Conservation (phyloP, 2,797 vertebrate genomes). For the Sylvilagus floridanus region DNA sequence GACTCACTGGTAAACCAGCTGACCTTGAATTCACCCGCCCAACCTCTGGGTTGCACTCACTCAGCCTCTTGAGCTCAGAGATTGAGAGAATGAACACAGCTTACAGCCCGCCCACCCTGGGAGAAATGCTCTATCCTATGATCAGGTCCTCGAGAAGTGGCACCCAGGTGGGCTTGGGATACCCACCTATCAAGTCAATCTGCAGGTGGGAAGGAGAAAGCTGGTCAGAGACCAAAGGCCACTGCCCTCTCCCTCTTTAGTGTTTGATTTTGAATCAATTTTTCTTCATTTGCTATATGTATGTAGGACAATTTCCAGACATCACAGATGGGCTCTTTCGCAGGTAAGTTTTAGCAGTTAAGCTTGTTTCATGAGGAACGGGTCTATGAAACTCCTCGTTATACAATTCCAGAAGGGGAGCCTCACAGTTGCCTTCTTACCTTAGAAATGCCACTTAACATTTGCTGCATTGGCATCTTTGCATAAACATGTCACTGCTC, state of each 20-base stretch:
- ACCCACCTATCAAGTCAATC: background rate
- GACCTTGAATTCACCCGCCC: background rate
- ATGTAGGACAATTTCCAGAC: background rate
- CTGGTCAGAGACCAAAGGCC: background rate
- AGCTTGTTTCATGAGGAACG: background rate
- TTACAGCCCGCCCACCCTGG: too few species aligned
- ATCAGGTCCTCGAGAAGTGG: background rate
- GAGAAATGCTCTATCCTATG: background rate
- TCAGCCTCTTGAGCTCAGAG: background rate
- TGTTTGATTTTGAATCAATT: background rate
- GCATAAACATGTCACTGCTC: background rate
- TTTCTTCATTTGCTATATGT: background rate
- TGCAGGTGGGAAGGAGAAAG: background rate
- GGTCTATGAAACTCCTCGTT: background rate
- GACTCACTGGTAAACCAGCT: background rate
- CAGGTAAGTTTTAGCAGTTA: background rate
- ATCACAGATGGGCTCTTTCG: background rate
- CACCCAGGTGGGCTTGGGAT: background rate
- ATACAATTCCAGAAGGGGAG: background rate
- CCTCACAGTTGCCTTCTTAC: background rate
- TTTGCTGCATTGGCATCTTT: background rate
- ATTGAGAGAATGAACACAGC: background rate
- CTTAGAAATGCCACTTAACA: background rate
- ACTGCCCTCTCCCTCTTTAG: background rate
- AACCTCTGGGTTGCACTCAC: background rate